Evolutionary conservation across 2,797 vertebrate genomes (phyloP).

Genomic region (Sebastes reedi): DNA sequence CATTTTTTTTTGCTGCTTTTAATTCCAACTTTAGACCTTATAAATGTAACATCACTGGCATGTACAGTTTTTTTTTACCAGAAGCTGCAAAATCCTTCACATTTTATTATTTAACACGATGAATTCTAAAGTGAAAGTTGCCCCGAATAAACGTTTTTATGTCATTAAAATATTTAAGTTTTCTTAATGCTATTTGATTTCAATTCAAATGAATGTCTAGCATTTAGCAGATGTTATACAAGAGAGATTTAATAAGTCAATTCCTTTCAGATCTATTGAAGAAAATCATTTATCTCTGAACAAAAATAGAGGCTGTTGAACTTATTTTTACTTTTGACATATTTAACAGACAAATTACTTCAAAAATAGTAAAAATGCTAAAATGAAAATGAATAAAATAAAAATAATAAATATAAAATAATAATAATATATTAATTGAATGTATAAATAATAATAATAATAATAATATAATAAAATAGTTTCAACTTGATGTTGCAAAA

Average conservation of each 20-base stretch:
- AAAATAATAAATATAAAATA: too few species aligned
- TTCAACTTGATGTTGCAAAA: too few species aligned
- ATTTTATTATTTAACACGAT: background rate
- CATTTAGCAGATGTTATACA: background rate
- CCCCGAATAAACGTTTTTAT: background rate
- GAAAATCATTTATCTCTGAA: background rate
- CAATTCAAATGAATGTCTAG: background rate
- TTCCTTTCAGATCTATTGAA: background rate
- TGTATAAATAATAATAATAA: too few species aligned
- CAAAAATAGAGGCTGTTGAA: too few species aligned
- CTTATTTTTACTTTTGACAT: background rate
- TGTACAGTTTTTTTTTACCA: background rate
- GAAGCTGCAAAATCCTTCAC: background rate
- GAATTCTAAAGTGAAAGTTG: background rate
- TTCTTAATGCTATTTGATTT: conserved; percentile 7
- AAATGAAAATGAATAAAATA: too few species aligned
- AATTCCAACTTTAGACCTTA: background rate
- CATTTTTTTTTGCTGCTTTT: background rate
- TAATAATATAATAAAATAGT: too few species aligned
- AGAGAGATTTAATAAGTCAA: background rate
- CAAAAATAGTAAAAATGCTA: background rate
- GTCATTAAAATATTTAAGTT: background rate
- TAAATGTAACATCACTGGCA: background rate
- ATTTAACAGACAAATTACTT: background rate
- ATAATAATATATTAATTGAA: too few species aligned